phyloP scores from a whole-genome alignment of 1,140 invertebrate genomes.

The Batillaria attramentaria region DNA sequence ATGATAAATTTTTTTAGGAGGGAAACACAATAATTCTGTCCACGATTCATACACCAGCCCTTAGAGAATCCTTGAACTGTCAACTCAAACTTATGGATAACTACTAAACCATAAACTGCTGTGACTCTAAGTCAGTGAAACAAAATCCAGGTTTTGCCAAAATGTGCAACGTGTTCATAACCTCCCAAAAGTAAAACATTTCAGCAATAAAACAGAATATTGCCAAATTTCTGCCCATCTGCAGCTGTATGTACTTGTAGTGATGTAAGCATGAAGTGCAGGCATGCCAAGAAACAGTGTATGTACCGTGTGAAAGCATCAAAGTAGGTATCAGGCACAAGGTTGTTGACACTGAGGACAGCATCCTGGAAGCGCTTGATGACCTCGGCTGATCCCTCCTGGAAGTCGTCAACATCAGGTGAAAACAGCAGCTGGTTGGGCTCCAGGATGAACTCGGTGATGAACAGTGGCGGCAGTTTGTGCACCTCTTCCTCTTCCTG shows the following conservation, averaged over 20 bases:
- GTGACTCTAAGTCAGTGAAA: no score
- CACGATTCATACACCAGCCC: no score
- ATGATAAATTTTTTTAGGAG: no score
- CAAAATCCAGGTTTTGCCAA: no score
- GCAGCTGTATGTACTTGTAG: not conserved
- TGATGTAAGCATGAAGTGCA: no score
- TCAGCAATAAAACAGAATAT: not conserved
- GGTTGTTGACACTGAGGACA: conserved; percentile 69
- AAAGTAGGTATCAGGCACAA: conserved; percentile 71
- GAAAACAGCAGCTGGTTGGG: conserved; percentile 68
- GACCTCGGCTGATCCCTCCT: conserved; percentile 66
- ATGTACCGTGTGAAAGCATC: conserved; percentile 71
- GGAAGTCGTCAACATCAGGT: conserved; percentile 69
- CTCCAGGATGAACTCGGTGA: conserved; percentile 70
- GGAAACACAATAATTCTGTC: no score
- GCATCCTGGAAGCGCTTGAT: conserved; percentile 71
- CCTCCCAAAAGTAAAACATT: not conserved
- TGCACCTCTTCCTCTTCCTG: conserved; percentile 65
- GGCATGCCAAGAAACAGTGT: not conserved
- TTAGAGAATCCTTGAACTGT: no score
- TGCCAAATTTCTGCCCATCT: not conserved
- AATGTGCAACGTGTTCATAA: not conserved
- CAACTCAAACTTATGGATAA: no score
- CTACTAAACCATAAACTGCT: no score
- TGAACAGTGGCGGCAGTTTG: conserved; percentile 66